Evolutionary conservation across 2,797 vertebrate species (phyloP).

Genomic region (Cynopterus sphinx): DNA sequence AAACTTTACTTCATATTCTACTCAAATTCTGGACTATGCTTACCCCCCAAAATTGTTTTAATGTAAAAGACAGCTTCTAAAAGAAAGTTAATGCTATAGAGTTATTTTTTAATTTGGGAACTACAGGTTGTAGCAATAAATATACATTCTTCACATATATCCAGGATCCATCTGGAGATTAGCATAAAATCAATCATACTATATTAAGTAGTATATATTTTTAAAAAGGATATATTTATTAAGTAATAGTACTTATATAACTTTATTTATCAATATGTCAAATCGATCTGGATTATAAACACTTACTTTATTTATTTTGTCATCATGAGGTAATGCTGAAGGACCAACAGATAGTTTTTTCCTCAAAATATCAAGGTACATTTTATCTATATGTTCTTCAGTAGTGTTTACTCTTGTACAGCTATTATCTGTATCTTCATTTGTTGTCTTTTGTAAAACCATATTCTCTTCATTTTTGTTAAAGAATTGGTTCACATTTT

Average conservation of each 20-base stretch:
- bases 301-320: conserved; percentile 82
- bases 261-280: conserved; percentile 25
- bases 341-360: conserved; percentile 64
- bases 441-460: conserved; percentile 46
- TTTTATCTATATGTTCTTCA: conserved; percentile 73
- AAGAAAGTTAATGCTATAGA: background rate
- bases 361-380: conserved; percentile 66
- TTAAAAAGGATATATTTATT: background rate
- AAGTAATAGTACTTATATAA: background rate
- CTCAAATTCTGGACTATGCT: conserved; percentile 8
- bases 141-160: background rate
- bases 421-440: background rate
- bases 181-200: background rate
- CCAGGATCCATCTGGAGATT: background rate
- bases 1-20: background rate
- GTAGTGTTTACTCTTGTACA: conserved; percentile 1
- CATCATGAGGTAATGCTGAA: conserved; percentile 62
- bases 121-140: background rate
- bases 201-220: background rate
- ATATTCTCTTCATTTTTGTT: conserved; percentile 61
- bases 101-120: background rate
- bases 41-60: background rate
- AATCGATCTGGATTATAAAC: background rate
- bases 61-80: background rate
- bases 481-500: background rate